Evolutionary conservation across 2,888 invertebrate genomes (phyloP), one percentile per base, ranked within the genome.

Genomic region (Lordiphosa andalusiaca): DNA sequence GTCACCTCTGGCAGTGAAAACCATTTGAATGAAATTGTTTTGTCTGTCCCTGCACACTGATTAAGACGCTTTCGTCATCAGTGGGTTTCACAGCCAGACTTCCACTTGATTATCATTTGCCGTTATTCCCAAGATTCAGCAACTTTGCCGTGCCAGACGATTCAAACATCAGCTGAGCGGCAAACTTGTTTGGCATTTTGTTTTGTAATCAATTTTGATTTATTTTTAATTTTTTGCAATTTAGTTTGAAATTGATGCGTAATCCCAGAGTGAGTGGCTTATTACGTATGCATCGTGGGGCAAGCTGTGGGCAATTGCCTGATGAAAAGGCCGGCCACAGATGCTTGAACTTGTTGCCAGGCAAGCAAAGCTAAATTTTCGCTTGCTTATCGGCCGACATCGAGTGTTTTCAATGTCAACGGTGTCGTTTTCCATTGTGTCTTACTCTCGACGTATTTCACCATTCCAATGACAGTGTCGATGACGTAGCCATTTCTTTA

Each of bases 351-450:
- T 57, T 75, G 75, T 76, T 83, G 76, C 69, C 64, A 83, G 23
- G 76, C 84, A 35, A 30, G 4, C 9, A 58, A 12, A 12, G 53
- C 38, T 40, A 49, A 49, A 49, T 21, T 44, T 42, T 66, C 57
- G 65, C 40, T 41, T 54, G 67, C 58, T 76, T 64, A 69, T 75
- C 77, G 61, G 47, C 7, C 56, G 65, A 16, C 41, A 23, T 38
- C 49, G 35, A 30, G 48, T 42, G 52, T 38, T 80, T 76, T 78
- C 84, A 77, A 77, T 84, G 84, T 77, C 84, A 84, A 67, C 13
- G 60, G 74, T 73, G 76, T 76, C 75, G 75, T 71, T 75, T 65
- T 59, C 54, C 61, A 38, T 25, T 30, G 9, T 30, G 30, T 9
- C 30, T 10, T 4, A 30, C 30, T 47, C 38, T 70, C 21, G 38